Evolutionary conservation across 2,113 vertebrate genomes (phyloP).

Genomic region (Cheilinus undulatus): DNA sequence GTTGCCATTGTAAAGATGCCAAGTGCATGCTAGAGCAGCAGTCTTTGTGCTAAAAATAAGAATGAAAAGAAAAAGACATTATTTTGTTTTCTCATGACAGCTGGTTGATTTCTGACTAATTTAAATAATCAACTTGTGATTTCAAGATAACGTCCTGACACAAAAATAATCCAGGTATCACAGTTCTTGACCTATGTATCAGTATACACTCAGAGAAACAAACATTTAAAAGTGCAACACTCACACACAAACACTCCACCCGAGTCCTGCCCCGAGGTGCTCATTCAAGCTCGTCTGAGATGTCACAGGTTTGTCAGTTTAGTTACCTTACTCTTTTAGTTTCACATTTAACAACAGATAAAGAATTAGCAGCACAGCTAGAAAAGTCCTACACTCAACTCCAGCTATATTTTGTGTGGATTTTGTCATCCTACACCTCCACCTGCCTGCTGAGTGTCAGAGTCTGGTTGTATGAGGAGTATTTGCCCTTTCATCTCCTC

Average conservation of each 20-base stretch:
- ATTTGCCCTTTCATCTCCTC: slow-evolving; percentile 49
- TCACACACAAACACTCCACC: slow-evolving; percentile 26
- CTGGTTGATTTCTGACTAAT: background rate
- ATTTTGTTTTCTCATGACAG: background rate
- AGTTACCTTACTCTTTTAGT: slow-evolving; percentile 42
- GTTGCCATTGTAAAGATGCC: background rate
- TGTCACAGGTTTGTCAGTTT: slow-evolving; percentile 35
- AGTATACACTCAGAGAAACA: background rate
- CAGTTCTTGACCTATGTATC: background rate
- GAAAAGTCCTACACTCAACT: background rate
- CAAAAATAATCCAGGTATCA: background rate
- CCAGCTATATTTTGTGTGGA: slow-evolving; percentile 4
- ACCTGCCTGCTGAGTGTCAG: slow-evolving; percentile 31
- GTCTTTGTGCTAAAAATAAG: background rate
- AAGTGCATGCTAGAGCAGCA: background rate
- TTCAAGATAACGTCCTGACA: no score
- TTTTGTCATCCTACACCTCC: slow-evolving; percentile 25
- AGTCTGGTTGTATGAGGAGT: slow-evolving; percentile 3
- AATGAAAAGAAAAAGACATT: no score
- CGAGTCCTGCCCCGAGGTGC: slow-evolving; percentile 61
- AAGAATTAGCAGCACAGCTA: slow-evolving; percentile 59
- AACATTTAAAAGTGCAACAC: background rate
- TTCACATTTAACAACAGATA: slow-evolving; percentile 59
- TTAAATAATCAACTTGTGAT: background rate
- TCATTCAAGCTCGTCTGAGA: slow-evolving; percentile 52